A percentile compares a stretch with the other conserved stretches of the same genome.
Evolutionary conservation across 2,113 vertebrate species (phyloP).

Genomic region (Misgurnus mizolepis): DNA sequence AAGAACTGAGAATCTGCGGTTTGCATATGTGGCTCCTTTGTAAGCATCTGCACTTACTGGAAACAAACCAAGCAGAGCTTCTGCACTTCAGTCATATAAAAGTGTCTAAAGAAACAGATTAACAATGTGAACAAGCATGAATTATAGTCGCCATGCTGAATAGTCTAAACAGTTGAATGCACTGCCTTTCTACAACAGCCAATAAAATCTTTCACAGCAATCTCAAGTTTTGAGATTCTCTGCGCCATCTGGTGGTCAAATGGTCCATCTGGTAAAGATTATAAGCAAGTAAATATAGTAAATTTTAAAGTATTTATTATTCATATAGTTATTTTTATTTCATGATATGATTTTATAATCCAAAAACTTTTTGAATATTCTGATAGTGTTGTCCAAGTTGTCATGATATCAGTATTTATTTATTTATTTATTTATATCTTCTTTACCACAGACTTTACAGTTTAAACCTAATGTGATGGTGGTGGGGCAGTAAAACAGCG

Average conservation of each 20-base stretch:
- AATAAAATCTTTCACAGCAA: neutral
- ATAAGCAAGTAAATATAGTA: neutral
- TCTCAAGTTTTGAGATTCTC: neutral
- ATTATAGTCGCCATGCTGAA: neutral
- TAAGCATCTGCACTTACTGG: neutral
- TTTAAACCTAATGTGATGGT: too few relatives aligned
- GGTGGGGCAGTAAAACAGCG: too few relatives aligned
- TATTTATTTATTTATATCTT: too few relatives aligned
- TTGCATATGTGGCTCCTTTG: neutral
- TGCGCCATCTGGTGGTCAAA: slow-evolving; percentile 20
- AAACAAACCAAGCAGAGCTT: neutral
- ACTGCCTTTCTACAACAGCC: neutral
- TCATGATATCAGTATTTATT: too few relatives aligned
- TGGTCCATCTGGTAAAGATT: neutral
- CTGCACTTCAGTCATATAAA: neutral
- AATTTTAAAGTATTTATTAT: too few relatives aligned
- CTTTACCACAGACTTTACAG: too few relatives aligned
- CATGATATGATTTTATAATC: too few relatives aligned
- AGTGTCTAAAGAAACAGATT: slow-evolving; percentile 2
- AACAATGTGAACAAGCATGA: neutral
- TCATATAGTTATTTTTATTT: too few relatives aligned
- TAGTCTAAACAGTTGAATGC: neutral
- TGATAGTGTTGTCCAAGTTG: too few relatives aligned
- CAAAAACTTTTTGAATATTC: too few relatives aligned
- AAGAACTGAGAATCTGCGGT: neutral